Conservation (phyloP, 2,888 invertebrate species). For the Agapostemon virescens region DNA sequence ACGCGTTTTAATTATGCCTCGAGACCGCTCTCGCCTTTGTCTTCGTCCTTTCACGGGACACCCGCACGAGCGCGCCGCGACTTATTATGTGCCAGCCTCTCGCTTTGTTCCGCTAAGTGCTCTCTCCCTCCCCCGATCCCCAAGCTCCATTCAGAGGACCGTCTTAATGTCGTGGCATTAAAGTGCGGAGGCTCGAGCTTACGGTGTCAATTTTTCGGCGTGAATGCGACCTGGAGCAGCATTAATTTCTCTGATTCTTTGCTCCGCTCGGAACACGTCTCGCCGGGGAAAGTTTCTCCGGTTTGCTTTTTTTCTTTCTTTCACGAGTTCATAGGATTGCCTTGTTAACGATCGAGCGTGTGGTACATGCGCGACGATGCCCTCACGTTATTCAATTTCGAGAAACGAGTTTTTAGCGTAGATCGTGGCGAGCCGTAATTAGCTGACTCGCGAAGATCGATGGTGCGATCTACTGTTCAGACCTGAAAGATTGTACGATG, state of each 20-base stretch:
- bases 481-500: background rate
- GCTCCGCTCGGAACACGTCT: background rate
- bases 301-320: background rate
- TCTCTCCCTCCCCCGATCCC: conserved; percentile 33
- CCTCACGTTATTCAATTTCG: conserved; percentile 1
- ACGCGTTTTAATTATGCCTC: conserved; percentile 77
- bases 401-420: conserved; percentile 4
- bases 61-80: conserved; percentile 69
- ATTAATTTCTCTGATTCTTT: conserved; percentile 43
- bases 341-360: conserved; percentile 16
- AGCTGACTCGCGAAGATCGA: background rate
- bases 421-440: background rate
- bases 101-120: conserved; percentile 62
- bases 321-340: background rate
- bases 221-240: conserved; percentile 28
- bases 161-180: conserved; percentile 61
- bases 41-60: conserved; percentile 67
- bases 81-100: conserved; percentile 66
- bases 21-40: conserved; percentile 66
- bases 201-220: conserved; percentile 65
- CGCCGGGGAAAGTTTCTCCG: conserved; percentile 3
- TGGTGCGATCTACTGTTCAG: background rate
- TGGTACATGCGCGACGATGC: background rate
- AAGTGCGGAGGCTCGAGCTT: conserved; percentile 56
- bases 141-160: conserved; percentile 54